phyloP scores from a whole-genome alignment of 2,797 vertebrate species.

The Hozukius guyotensis region DNA sequence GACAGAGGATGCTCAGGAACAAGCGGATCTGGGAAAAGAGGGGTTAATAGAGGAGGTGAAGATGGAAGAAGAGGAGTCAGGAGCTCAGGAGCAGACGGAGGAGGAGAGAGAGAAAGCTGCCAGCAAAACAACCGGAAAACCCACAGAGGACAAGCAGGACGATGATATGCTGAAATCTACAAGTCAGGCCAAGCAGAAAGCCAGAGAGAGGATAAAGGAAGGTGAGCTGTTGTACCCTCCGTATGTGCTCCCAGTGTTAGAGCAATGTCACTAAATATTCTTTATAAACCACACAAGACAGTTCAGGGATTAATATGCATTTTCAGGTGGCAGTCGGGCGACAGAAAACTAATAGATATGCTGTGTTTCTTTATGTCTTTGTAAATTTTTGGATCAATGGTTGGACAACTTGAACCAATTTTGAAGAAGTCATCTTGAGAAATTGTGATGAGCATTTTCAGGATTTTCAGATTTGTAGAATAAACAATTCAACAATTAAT shows the following conservation, averaged over 20 bases:
- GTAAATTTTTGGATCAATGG: background rate
- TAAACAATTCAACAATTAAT: background rate
- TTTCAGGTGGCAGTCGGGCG: background rate
- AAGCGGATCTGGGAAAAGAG: constrained; percentile 62
- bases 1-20: constrained; percentile 76
- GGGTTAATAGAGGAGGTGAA: constrained; percentile 63
- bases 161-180: constrained; percentile 77
- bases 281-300: background rate
- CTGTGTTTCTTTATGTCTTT: background rate
- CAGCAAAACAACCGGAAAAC: constrained; percentile 79
- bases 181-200: constrained; percentile 85
- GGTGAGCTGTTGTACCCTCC: constrained; percentile 75
- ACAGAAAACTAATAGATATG: background rate
- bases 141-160: constrained; percentile 87
- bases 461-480: background rate
- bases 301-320: background rate
- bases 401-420: background rate
- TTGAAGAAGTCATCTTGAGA: background rate
- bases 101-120: constrained; percentile 82
- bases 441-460: background rate
- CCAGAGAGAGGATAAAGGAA: constrained; percentile 89
- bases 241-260: background rate
- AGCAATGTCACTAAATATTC: background rate
- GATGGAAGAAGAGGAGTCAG: constrained; percentile 80
- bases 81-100: constrained; percentile 69